These are phyloP conservation scores for Himantopus leucocephalus DNA, from an alignment of 2,113 vertebrate species.

Conservation along the genomic window DNA sequence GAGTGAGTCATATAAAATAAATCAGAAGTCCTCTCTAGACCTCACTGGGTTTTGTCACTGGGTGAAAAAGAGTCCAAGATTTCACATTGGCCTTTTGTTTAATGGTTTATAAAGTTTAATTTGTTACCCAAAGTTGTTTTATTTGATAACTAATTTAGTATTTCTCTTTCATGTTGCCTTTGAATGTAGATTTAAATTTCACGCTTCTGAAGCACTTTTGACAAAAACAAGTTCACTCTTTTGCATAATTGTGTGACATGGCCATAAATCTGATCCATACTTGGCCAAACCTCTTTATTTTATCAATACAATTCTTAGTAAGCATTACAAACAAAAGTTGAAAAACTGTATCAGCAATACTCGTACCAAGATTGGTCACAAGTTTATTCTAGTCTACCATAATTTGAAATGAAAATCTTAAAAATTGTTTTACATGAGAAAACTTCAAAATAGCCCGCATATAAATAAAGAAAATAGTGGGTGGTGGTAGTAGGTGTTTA, in stretches of 20 bases:
- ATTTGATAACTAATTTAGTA: background rate
- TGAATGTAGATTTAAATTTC: background rate
- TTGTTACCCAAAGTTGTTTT: background rate
- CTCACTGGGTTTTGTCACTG: background rate
- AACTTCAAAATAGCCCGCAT: background rate
- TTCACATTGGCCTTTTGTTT: background rate
- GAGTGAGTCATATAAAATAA: background rate
- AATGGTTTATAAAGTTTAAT: background rate
- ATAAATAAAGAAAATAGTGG: background rate
- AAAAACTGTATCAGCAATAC: background rate
- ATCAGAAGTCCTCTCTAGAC: background rate
- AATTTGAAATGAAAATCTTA: background rate
- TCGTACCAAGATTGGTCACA: rapidly evolving
- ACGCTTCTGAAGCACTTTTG: background rate
- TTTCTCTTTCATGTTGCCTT: background rate
- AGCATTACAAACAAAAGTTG: background rate
- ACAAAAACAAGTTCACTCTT: background rate
- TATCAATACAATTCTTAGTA: background rate
- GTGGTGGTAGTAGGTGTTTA: background rate
- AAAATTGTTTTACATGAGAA: background rate
- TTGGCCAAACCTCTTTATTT: background rate
- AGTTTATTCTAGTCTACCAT: background rate
- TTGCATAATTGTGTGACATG: background rate
- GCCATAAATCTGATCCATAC: background rate
- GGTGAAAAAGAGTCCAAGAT: background rate